Percentiles rank a stretch among this genome's conserved stretches.
Evolutionary conservation across 1,140 invertebrate species (phyloP).

Genomic region (Chelonus insularis): DNA sequence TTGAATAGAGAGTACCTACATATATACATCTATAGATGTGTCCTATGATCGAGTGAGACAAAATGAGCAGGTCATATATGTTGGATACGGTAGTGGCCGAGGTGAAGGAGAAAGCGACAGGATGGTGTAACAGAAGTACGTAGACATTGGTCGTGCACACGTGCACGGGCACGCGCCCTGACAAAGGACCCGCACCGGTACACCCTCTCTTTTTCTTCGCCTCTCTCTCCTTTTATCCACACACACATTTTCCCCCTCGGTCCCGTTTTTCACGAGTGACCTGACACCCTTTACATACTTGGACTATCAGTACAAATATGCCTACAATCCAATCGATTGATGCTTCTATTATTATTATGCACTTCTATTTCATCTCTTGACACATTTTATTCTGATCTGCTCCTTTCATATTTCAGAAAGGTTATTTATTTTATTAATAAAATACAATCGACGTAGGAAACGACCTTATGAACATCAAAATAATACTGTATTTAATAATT

Average conservation of each 20-base stretch:
- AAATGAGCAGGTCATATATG: background rate
- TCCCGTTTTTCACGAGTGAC: too few relatives aligned
- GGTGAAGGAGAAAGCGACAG: background rate
- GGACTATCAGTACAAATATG: too few relatives aligned
- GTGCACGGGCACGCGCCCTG: slow-evolving; percentile 51
- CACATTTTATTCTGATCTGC: too few relatives aligned
- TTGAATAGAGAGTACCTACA: slow-evolving; percentile 13
- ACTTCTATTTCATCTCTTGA: too few relatives aligned
- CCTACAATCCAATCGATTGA: too few relatives aligned
- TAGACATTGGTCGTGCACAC: slow-evolving; percentile 51
- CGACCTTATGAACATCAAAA: too few relatives aligned
- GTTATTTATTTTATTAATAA: too few relatives aligned
- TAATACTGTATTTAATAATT: too few relatives aligned
- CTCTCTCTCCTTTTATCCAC: slow-evolving; percentile 18
- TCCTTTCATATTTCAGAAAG: too few relatives aligned
- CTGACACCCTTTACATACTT: too few relatives aligned
- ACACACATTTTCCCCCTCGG: background rate
- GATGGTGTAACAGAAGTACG: slow-evolving; percentile 16
- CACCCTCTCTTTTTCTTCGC: slow-evolving; percentile 23
- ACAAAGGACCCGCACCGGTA: slow-evolving; percentile 48
- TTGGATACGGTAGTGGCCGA: background rate
- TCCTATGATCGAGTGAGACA: background rate
- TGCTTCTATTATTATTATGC: too few relatives aligned
- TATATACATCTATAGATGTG: background rate
- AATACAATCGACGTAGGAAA: too few relatives aligned